Base-by-base conservation (phyloP, 1,140 invertebrate species). In the Bombus consobrinus region DNA sequence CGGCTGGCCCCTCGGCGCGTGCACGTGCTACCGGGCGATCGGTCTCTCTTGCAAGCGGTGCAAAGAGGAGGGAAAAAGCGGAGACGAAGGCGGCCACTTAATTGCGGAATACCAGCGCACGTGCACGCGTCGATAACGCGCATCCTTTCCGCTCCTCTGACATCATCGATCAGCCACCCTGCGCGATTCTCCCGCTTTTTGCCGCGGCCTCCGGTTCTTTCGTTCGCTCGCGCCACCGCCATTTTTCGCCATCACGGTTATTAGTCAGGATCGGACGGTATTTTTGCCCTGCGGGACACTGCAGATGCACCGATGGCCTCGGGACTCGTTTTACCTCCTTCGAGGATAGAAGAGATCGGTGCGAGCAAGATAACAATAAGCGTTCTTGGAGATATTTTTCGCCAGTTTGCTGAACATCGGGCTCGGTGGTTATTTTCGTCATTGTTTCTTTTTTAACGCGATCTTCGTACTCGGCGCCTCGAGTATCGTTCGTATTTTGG, bases 51-150 rank as follows among this genome's bases (percentile, higher is more conserved):
- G 59, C 59, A 3, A 62, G 28, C 59, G 59, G 59, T n/a, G 66
- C 66, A 12, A 39, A n/a, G 41, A 32, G 74, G 37, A 81, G 25
- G 43, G 43, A 75, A 53, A 69, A 72, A 66, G 80, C 62, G 57
- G 25, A 59, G 71, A 72, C 41, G 64, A 39, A 69, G 86, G 41
- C 32, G 57, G 62, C 32, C 62, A 74, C n/a, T 81, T 90, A 90
- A 90, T 90, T 90, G 89, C 89, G 34, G 83, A 74, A 85, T 81
- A 81, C 80, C 80, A 71, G 72, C 85, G 81, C 85, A 77, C 85
- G 85, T 86, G 85, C 85, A 83, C 72, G 69, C 85, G 85, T 83
- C 85, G 85, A 86, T 86, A 86, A 86, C 80, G 73, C 81, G 84
- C 62, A 74, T 75, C 73, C 72, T 83, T 83, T 81, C 64, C 80